Base-by-base conservation (phyloP, 2,888 invertebrate genomes). In the Ischnura elegans region DNA sequence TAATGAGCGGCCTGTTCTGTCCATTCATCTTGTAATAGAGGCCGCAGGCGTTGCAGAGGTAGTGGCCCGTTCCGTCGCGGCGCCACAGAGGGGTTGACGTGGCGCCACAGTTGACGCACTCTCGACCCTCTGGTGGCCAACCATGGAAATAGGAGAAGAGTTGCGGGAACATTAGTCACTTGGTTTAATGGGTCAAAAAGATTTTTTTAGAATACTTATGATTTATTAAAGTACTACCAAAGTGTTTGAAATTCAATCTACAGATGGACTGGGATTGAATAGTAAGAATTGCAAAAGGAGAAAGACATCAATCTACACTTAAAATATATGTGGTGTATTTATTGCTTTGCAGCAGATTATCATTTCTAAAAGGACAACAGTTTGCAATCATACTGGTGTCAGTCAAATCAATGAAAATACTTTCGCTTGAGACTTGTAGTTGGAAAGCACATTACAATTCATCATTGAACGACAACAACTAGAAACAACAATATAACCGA, bases 21-120 rank as follows among this genome's bases (percentile, higher is more conserved):
- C 99, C 99, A 96, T 99, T 99, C 99, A 99, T 99, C 97, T 99
- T 99, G 97, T 99, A 99, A 97, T 99, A 99, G 95, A 99, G 98
- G 95, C 99, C 99, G 96, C 99, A 99, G 95, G 99, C 99, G 97
- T 99, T 99, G 97, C 99, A 99, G 95, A 97, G 97, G 97, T 99
- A 99, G 96, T 98, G 99, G 87, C 99, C 99, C 95, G 99, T 99
- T 95, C 99, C 99, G 96, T 99, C 99, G 95, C 99, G 97, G 94
- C 97, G 95, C 99, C 99, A 99, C 94, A 99, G 97, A 36, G 99
- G 99, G 95, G 99, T 99, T 95, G 99, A 99, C 95, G 99, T 99
- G 94, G 99, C 99, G 94, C 99, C 99, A 97, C 99, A 99, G 97
- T 99, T 99, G 95, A 99, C 99, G 97, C 99, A 99, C 96, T 99